Evolutionary conservation across 2,797 vertebrate species (phyloP).

Genomic region (Carapus acus): DNA sequence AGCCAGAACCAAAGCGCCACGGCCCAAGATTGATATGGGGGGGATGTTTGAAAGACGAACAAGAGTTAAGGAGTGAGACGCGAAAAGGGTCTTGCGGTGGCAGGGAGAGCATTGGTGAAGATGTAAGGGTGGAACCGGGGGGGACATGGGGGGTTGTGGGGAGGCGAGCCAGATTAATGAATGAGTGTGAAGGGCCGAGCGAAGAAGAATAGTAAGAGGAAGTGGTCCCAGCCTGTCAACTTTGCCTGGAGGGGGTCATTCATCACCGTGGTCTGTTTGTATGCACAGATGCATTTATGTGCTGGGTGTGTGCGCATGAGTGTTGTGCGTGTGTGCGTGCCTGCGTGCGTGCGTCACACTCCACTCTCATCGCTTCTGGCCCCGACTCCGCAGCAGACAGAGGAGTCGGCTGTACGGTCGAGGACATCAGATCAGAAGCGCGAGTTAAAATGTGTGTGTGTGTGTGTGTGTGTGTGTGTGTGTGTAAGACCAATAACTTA

Average conservation of each 20-base stretch:
- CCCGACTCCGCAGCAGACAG: conserved; percentile 25
- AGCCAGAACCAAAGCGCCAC: conserved; percentile 47
- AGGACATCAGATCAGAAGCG: conserved; percentile 11
- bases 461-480: conserved; percentile 4
- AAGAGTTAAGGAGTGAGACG: conserved; percentile 45
- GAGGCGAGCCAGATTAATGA: conserved; percentile 63
- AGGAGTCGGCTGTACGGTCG: conserved; percentile 23
- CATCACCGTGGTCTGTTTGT: conserved; percentile 63
- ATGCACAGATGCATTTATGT: conserved; percentile 37
- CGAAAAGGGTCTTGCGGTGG: conserved; percentile 25
- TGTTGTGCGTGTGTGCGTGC: conserved; percentile 5
- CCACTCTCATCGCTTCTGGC: conserved; percentile 33
- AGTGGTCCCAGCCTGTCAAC: conserved; percentile 66
- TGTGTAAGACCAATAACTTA: conserved; percentile 38
- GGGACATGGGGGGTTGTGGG: conserved; percentile 39
- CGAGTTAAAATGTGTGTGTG: conserved; percentile 17
- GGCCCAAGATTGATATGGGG: conserved; percentile 50
- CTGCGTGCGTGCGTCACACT: conserved; percentile 28
- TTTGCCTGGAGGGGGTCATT: conserved; percentile 64
- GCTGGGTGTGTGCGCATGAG: conserved; percentile 5
- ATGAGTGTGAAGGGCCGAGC: conserved; percentile 62
- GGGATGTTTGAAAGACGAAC: conserved; percentile 52
- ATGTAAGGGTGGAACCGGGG: conserved; percentile 48
- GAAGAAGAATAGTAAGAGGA: conserved; percentile 66
- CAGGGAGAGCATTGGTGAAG: conserved; percentile 40